Conservation (phyloP, 2,113 vertebrate species). For the Perognathus longimembris region DNA sequence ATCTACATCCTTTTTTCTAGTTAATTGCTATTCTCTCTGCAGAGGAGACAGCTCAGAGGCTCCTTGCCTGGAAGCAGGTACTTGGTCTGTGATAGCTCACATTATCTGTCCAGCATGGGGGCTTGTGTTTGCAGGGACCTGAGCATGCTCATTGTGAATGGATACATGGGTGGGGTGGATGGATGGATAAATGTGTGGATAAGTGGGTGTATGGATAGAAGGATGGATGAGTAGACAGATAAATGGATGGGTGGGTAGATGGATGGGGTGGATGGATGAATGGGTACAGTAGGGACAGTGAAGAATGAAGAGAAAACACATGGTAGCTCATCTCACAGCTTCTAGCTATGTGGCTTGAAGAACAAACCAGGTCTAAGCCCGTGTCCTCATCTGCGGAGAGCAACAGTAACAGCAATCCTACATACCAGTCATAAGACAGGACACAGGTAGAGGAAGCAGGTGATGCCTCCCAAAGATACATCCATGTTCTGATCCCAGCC, state of each 20-base stretch:
- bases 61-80: not conserved
- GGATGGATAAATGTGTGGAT: no score
- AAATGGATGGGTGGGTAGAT: not conserved
- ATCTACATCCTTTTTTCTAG: not conserved
- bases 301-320: not conserved
- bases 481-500: no score
- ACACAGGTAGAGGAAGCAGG: not conserved
- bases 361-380: not conserved
- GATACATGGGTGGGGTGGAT: not conserved
- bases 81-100: no score
- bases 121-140: accelerated
- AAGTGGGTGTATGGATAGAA: not conserved
- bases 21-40: not conserved
- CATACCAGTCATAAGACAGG: not conserved
- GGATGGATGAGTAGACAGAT: not conserved
- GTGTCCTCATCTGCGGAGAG: not conserved
- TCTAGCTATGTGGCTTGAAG: not conserved
- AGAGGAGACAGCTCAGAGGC: not conserved
- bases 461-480: not conserved
- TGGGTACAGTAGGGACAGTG: not conserved
- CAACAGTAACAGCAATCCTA: not conserved
- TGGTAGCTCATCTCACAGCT: not conserved
- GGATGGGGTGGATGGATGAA: not conserved
- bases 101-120: not conserved
- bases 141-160: not conserved